These are phyloP conservation scores for Haplochromis burtoni DNA, from an alignment of 2,113 vertebrate species.

Conservation along the genomic window DNA sequence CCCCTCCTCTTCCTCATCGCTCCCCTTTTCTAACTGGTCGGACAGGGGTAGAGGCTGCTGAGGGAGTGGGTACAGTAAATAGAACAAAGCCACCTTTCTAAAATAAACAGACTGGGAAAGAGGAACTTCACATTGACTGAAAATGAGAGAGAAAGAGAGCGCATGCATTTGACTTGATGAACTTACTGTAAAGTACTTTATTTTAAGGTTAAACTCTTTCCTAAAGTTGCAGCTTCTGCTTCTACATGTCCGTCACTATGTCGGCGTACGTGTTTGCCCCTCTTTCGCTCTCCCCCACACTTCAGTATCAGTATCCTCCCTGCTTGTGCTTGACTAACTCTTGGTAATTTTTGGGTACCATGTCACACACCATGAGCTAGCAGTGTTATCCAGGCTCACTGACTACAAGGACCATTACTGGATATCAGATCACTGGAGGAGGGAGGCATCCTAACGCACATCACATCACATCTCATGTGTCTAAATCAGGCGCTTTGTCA, in stretches of 20 bases:
- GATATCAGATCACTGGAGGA: slow-evolving; percentile 42
- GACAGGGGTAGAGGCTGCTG: slow-evolving; percentile 46
- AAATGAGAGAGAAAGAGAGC: slow-evolving; percentile 21
- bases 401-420: slow-evolving; percentile 36
- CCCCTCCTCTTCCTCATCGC: not conserved
- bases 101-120: slow-evolving; percentile 56
- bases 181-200: slow-evolving; percentile 3
- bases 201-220: slow-evolving; percentile 1
- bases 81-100: slow-evolving; percentile 66
- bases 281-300: not conserved
- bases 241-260: slow-evolving; percentile 2
- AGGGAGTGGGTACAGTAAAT: slow-evolving; percentile 50
- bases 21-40: slow-evolving; percentile 53
- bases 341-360: slow-evolving; percentile 12
- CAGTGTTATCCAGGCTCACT: slow-evolving; percentile 21
- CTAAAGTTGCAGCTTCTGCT: slow-evolving; percentile 6
- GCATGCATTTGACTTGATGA: not conserved
- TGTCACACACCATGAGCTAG: slow-evolving; percentile 30
- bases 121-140: slow-evolving; percentile 48
- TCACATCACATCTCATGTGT: slow-evolving; percentile 24
- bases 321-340: slow-evolving; percentile 14
- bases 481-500: slow-evolving; percentile 2
- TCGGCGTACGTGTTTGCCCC: not conserved
- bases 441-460: slow-evolving; percentile 15
- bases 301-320: not conserved